A percentile compares a stretch with the other conserved stretches of the same genome.
phyloP scores from a whole-genome alignment of 2,113 vertebrate species.

The Proterorhinus semilunaris region DNA sequence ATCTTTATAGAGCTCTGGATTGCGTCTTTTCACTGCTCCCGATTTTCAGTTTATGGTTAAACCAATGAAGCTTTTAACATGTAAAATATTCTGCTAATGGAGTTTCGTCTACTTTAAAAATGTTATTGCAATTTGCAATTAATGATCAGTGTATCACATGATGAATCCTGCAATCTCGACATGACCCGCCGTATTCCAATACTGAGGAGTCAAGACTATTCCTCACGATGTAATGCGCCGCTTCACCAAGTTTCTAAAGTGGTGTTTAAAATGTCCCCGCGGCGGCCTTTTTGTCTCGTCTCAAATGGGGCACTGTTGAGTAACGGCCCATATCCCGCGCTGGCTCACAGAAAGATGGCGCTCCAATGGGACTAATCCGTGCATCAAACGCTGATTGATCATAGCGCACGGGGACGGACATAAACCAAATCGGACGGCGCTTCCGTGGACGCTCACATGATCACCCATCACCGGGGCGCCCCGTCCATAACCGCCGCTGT shows the following conservation, averaged over 20 bases:
- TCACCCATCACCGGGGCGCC: neutral
- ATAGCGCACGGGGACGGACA: neutral
- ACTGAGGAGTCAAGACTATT: neutral
- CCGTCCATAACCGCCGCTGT: neutral
- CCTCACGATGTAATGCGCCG: neutral
- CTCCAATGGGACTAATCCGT: neutral
- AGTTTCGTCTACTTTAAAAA: no score
- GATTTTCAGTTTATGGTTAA: no score
- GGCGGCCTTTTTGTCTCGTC: neutral
- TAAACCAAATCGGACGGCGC: constrained; percentile 5
- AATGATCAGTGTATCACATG: no score
- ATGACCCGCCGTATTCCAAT: neutral
- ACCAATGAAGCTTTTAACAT: no score
- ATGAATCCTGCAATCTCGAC: no score
- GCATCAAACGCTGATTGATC: constrained; percentile 2
- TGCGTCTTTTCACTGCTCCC: no score
- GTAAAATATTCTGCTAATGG: no score
- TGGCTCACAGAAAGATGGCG: neutral
- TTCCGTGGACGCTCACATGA: constrained; percentile 1
- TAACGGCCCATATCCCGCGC: neutral
- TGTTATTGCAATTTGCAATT: no score
- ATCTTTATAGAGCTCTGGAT: no score
- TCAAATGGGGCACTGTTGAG: neutral
- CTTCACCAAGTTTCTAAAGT: neutral
- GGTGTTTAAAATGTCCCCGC: neutral